Evolutionary conservation across 2,888 invertebrate species (phyloP).

Genomic region (Gasteruption jaculator): DNA sequence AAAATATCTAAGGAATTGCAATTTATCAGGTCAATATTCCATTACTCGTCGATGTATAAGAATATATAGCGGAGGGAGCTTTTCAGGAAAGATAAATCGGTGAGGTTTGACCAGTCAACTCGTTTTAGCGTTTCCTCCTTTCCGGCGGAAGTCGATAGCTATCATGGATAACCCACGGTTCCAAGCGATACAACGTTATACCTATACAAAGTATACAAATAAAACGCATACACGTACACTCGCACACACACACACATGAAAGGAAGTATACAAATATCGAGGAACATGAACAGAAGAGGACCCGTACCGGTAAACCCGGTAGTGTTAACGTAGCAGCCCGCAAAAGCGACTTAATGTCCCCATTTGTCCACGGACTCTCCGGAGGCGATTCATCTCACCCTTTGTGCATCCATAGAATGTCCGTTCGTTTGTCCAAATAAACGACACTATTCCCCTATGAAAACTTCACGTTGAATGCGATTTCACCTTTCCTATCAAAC

Average conservation of each 20-base stretch:
- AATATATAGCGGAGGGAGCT: too few species aligned
- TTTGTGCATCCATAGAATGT: constrained; percentile 31
- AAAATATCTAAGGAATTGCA: too few species aligned
- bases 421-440: constrained; percentile 33
- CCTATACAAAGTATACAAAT: too few species aligned
- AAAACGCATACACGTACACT: constrained; percentile 21
- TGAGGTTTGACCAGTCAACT: constrained; percentile 22
- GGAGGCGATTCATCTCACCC: constrained; percentile 43
- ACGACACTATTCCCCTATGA: constrained; percentile 26
- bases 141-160: constrained; percentile 48
- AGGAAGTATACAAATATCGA: constrained; percentile 17
- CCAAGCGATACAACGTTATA: too few species aligned
- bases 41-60: too few species aligned
- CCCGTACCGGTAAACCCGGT: too few species aligned
- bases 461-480: constrained; percentile 32
- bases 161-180: constrained; percentile 37
- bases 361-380: constrained; percentile 45
- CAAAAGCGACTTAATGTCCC: constrained; percentile 47
- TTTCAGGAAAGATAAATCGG: constrained; percentile 34
- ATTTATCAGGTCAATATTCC: not conserved
- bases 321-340: constrained; percentile 36
- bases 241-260: constrained; percentile 12
- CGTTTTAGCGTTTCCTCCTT: constrained; percentile 38
- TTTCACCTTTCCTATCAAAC: constrained; percentile 10
- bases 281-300: constrained; percentile 11